Percentiles rank a stretch among this genome's conserved stretches.
phyloP scores from a whole-genome alignment of 2,888 invertebrate species.

The Campoplex capitator region DNA sequence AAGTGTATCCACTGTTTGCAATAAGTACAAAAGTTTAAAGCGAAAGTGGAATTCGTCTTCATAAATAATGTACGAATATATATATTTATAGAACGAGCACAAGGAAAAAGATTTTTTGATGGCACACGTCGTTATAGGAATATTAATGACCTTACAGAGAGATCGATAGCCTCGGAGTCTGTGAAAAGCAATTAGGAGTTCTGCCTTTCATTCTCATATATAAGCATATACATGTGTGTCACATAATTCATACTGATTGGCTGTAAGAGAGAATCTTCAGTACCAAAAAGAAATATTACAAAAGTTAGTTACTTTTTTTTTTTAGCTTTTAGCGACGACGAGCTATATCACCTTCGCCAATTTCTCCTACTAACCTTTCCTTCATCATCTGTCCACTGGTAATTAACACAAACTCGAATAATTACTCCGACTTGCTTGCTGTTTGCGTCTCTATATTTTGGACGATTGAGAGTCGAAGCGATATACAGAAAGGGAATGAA shows the following conservation, averaged over 20 bases:
- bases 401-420: conserved; percentile 59
- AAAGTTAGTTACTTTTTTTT: conserved; percentile 32
- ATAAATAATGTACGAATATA: conserved; percentile 3
- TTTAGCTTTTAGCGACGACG: not conserved
- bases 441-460: conserved; percentile 8
- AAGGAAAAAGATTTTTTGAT: conserved; percentile 51
- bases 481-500: conserved; percentile 45
- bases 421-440: conserved; percentile 34
- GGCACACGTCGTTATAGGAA: conserved; percentile 59
- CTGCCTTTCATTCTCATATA: conserved; percentile 34
- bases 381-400: conserved; percentile 38
- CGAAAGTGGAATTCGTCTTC: conserved; percentile 16
- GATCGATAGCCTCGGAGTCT: conserved; percentile 69
- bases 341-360: not conserved
- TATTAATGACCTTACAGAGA: conserved; percentile 69
- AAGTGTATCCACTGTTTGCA: not conserved
- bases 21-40: not conserved
- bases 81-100: not conserved
- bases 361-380: not conserved
- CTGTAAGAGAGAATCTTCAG: conserved; percentile 1
- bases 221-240: conserved; percentile 1
- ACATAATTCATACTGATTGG: conserved; percentile 30
- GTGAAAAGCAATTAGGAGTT: conserved; percentile 69
- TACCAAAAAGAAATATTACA: conserved; percentile 15
- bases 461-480: conserved; percentile 47